Base-by-base conservation (phyloP, 2,113 vertebrate genomes). In the Ceuthmochares aereus region DNA sequence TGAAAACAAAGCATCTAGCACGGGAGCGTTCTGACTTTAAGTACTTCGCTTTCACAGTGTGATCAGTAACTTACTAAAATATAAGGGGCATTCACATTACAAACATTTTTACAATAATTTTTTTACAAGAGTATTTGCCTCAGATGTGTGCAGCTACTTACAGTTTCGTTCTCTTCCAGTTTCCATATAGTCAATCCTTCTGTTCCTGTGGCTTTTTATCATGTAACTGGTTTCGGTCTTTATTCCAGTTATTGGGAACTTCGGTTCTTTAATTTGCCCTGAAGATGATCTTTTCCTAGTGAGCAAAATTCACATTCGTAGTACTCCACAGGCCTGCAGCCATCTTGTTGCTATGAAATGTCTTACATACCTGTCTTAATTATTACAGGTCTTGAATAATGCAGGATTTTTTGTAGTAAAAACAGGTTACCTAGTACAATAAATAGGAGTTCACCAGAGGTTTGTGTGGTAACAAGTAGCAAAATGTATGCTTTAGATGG, bases 151-250 rank as follows among this genome's bases (percentile, higher is more conserved):
- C 63, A 34, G 7, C 20, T 84, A 12, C 36, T 83, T 89, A 26
- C 3, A 32, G 12, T 73, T 69, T 42, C 29, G 4, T 15, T 37
- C 93, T 70, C 37, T 73, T 89, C 21, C 18, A 23, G 12, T 69
- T 84, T 52, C 29, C 18, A 2, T 52, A 8, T 73, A 87, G 51
- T 63, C 58, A 64, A 2, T 59, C 5, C 18, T 62, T 60, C 74
- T 68, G 8, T 88, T 86, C 7, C 7, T 37, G 4, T 66, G 20
- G 22, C n/a, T 14, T 0, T 3, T 3, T 51, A 9, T 52, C 1
- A 23, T 68, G 55, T 56, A 60, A 34, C 26, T 87, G 27, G 36
- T 59, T 90, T 67, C 90, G 27, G 8, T 79, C 8, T 55, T 2
- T 7, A 15, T 47, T 78, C 15, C 7, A 14, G 3, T 69, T 79